Percentiles rank a stretch among this genome's conserved stretches.
Conservation (phyloP, 2,113 vertebrate genomes). For the Athene cunicularia region DNA sequence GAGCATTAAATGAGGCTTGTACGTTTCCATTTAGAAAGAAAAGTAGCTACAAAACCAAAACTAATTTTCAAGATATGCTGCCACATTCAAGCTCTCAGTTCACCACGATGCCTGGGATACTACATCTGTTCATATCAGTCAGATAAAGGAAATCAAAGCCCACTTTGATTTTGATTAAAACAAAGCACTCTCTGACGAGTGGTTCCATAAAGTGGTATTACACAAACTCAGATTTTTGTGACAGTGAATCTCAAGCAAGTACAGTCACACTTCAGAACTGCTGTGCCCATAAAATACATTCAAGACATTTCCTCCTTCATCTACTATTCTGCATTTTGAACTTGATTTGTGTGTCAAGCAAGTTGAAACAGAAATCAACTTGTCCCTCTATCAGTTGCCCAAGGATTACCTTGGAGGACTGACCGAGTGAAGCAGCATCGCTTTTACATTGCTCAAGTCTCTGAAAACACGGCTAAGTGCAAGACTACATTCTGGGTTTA, state of each 20-base stretch:
- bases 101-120: neutral
- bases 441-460: neutral
- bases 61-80: neutral
- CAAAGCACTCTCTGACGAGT: neutral
- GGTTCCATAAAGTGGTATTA: neutral
- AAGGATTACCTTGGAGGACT: neutral
- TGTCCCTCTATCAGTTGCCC: neutral
- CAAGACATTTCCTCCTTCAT: neutral
- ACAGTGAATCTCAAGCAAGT: neutral
- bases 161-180: neutral
- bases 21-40: neutral
- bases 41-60: neutral
- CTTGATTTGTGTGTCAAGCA: neutral
- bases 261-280: neutral
- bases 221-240: neutral
- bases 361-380: neutral
- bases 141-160: neutral
- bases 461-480: slow-evolving; percentile 16
- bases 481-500: slow-evolving; percentile 2
- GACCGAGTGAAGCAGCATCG: rapidly evolving
- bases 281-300: neutral
- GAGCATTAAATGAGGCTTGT: slow-evolving; percentile 63
- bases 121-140: neutral
- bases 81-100: neutral
- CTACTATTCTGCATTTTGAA: neutral